phyloP scores from a whole-genome alignment of 2,797 vertebrate genomes.

The Phrynocephalus vlangalii region DNA sequence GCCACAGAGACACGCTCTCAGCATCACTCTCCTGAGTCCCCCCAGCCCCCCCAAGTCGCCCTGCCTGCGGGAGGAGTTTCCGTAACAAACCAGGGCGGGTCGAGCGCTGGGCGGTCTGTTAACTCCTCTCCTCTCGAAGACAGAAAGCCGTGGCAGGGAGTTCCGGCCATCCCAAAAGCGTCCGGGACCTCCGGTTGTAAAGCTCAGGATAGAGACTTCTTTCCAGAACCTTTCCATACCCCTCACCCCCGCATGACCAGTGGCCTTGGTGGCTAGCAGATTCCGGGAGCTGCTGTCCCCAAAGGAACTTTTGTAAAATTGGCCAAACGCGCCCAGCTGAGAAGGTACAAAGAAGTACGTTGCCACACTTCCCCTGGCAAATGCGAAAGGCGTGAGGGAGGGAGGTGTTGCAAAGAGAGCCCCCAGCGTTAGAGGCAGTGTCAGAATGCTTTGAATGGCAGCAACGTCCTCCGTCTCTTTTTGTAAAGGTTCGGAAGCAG shows the following conservation, averaged over 20 bases:
- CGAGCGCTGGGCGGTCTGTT: too few species aligned
- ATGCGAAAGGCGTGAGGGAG: too few species aligned
- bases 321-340: neutral
- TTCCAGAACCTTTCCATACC: too few species aligned
- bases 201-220: too few species aligned
- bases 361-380: neutral
- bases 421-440: neutral
- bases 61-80: neutral
- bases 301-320: too few species aligned
- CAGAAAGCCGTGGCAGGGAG: too few species aligned
- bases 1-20: neutral
- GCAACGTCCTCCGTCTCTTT: neutral
- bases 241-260: neutral
- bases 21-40: neutral
- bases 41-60: neutral
- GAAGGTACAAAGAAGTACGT: neutral
- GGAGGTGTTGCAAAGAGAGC: neutral
- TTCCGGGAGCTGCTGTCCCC: neutral
- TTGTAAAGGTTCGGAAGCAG: neutral
- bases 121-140: too few species aligned
- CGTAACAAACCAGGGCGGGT: too few species aligned
- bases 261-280: neutral
- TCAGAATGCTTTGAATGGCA: neutral
- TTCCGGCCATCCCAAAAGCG: too few species aligned
- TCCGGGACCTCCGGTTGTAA: too few species aligned